These are phyloP conservation scores for Pipa parva DNA, from an alignment of 2,113 vertebrate genomes.

Conservation along the genomic window DNA sequence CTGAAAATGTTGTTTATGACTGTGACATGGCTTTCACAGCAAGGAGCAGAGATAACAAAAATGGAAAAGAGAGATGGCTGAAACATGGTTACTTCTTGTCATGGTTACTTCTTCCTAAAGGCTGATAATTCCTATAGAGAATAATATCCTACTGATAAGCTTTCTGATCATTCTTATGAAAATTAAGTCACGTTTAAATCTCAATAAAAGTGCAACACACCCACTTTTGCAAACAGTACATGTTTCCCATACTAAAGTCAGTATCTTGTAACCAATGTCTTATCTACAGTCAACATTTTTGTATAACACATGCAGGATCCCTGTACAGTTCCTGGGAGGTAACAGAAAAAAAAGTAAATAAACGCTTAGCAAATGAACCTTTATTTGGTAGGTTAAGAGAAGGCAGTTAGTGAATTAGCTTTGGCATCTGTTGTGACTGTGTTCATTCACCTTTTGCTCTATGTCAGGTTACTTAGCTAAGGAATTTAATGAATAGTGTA, in stretches of 20 bases:
- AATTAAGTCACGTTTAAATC: neutral
- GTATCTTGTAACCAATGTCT: constrained; percentile 46
- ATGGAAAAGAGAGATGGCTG: no score
- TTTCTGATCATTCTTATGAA: neutral
- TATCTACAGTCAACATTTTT: constrained; percentile 71
- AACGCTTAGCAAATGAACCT: constrained; percentile 55
- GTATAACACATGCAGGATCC: constrained; percentile 49
- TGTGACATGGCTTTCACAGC: no score
- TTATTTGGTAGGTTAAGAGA: constrained; percentile 42
- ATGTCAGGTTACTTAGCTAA: no score
- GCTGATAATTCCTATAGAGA: no score
- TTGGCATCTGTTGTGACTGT: constrained; percentile 48
- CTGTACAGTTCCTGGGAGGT: constrained; percentile 51
- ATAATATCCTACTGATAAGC: neutral
- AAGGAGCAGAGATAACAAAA: no score
- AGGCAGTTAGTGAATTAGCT: constrained; percentile 41
- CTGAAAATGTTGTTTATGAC: no score
- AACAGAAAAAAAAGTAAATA: constrained; percentile 51
- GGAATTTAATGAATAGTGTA: neutral
- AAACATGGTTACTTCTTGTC: no score
- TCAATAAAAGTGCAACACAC: constrained; percentile 33
- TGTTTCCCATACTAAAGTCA: constrained; percentile 43
- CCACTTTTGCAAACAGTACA: constrained; percentile 34
- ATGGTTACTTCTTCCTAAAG: no score
- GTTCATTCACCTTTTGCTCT: no score